Evolutionary conservation across 2,888 invertebrate species (phyloP).

Genomic region (Synanthedon myopaeformis): DNA sequence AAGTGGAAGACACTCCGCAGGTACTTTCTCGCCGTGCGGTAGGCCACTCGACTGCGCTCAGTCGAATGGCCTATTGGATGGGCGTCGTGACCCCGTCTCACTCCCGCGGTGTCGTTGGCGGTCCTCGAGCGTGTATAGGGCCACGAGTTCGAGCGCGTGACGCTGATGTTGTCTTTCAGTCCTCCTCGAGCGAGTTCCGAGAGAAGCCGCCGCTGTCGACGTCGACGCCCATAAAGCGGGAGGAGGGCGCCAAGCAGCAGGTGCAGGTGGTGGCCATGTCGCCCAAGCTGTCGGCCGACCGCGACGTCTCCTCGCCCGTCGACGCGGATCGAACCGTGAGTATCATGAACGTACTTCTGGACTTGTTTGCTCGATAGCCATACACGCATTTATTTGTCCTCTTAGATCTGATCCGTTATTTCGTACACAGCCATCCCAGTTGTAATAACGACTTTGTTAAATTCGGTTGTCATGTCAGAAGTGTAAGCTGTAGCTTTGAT

Average conservation of each 20-base stretch:
- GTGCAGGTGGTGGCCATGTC: conserved; percentile 56
- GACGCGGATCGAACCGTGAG: too few species aligned
- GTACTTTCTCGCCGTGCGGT: conserved; percentile 20
- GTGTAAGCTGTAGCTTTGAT: too few species aligned
- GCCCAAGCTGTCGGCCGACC: conserved; percentile 26
- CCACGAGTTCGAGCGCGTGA: not conserved
- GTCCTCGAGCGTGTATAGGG: not conserved
- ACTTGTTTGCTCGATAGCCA: too few species aligned
- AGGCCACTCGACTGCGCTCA: too few species aligned
- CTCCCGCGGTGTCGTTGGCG: not conserved
- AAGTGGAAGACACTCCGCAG: conserved; percentile 47
- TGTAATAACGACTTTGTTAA: too few species aligned
- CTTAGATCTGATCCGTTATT: too few species aligned
- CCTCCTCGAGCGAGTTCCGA: conserved; percentile 21
- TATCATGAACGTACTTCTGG: too few species aligned
- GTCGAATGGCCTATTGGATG: not conserved
- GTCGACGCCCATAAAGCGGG: conserved; percentile 51
- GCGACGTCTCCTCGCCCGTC: conserved; percentile 1
- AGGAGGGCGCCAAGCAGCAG: conserved; percentile 17
- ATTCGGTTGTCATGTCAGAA: too few species aligned
- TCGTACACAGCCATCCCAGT: too few species aligned
- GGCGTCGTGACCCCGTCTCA: not conserved
- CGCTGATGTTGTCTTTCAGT: not conserved
- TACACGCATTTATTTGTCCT: not conserved
- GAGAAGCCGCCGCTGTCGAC: conserved; percentile 38